Evolutionary conservation across 1,140 invertebrate genomes (phyloP).

Genomic region (Drosophila auraria): DNA sequence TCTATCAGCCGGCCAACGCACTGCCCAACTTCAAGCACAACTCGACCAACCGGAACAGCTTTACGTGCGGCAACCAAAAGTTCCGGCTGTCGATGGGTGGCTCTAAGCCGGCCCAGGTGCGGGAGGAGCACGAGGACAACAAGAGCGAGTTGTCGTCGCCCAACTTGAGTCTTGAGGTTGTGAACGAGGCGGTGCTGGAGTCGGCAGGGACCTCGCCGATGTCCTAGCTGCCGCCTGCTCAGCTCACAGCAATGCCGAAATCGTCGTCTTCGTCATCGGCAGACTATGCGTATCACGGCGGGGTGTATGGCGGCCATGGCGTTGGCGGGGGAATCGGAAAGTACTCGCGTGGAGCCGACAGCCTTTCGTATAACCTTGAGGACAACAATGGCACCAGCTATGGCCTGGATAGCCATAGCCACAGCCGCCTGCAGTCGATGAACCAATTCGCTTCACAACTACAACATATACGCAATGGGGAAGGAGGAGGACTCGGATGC

Average conservation of each 20-base stretch:
- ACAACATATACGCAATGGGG: slow-evolving; percentile 59
- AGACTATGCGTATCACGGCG: slow-evolving; percentile 6
- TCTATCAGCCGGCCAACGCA: slow-evolving; percentile 78
- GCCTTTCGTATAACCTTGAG: slow-evolving; percentile 25
- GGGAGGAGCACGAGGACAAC: slow-evolving; percentile 75
- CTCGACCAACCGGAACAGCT: slow-evolving; percentile 89
- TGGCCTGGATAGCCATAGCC: slow-evolving; percentile 31
- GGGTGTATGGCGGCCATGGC: too few relatives aligned
- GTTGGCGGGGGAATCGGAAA: too few relatives aligned
- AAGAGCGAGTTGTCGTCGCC: slow-evolving; percentile 72
- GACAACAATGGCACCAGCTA: slow-evolving; percentile 40
- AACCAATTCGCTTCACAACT: slow-evolving; percentile 72
- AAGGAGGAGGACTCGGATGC: slow-evolving; percentile 35
- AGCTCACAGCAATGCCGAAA: neutral
- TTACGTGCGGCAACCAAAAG: slow-evolving; percentile 86
- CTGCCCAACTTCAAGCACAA: slow-evolving; percentile 86
- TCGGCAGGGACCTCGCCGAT: slow-evolving; percentile 56
- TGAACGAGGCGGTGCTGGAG: slow-evolving; percentile 68
- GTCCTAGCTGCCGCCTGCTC: slow-evolving; percentile 38
- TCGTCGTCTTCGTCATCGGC: slow-evolving; percentile 13
- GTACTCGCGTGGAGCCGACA: slow-evolving; percentile 34
- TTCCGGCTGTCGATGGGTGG: slow-evolving; percentile 70
- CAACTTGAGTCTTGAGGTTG: slow-evolving; percentile 77
- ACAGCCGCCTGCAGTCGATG: slow-evolving; percentile 46
- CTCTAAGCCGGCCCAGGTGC: slow-evolving; percentile 65